phyloP scores from a whole-genome alignment of 1,140 invertebrate species.

The Drosophila kikkawai region DNA sequence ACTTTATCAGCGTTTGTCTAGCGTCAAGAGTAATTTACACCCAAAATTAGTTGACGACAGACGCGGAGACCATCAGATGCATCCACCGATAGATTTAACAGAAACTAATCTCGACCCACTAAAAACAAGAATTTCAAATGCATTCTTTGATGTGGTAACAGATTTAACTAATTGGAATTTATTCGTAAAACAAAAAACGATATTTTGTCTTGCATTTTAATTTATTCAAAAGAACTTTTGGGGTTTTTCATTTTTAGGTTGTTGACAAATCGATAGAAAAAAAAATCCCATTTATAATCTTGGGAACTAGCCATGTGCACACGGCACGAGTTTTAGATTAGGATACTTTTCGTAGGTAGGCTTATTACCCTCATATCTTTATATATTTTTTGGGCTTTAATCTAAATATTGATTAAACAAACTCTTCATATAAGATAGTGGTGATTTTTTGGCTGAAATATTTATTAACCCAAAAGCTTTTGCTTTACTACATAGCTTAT shows the following conservation, averaged over 20 bases:
- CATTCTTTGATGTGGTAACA: conserved; percentile 28
- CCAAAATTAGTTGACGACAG: conserved; percentile 52
- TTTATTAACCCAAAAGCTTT: background rate
- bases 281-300: conserved; percentile 17
- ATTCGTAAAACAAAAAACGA: conserved; percentile 38
- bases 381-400: background rate
- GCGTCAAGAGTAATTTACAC: conserved; percentile 74
- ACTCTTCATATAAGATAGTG: background rate
- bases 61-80: conserved; percentile 39
- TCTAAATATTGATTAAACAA: conserved; percentile 10
- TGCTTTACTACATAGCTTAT: background rate
- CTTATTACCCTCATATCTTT: conserved; percentile 10
- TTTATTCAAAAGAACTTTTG: conserved; percentile 30
- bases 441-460: background rate
- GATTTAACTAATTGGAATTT: conserved; percentile 75
- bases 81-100: conserved; percentile 15
- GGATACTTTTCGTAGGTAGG: background rate
- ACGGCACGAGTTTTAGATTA: conserved; percentile 43
- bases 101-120: conserved; percentile 30
- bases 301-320: conserved; percentile 28
- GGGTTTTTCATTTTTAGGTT: background rate
- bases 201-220: conserved; percentile 30
- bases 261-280: conserved; percentile 36
- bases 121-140: conserved; percentile 50
- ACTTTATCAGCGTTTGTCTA: conserved; percentile 67